phyloP scores from a whole-genome alignment of 2,113 vertebrate species.

The Phrynocephalus versicolor region DNA sequence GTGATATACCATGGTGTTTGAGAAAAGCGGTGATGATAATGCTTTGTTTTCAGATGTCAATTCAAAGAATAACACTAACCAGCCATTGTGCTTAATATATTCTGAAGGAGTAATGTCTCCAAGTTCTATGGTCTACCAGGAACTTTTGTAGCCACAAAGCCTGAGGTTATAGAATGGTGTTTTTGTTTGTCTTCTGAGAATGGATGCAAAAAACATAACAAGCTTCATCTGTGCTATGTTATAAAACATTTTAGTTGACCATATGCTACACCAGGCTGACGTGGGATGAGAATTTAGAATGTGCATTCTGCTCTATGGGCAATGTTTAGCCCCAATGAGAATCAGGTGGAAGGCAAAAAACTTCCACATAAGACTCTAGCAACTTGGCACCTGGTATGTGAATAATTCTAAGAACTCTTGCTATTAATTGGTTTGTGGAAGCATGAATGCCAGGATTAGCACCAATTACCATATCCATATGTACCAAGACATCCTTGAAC shows the following conservation, averaged over 20 bases:
- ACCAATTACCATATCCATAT: constrained; percentile 8
- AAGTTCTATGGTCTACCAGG: no score
- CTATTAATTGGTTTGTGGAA: constrained; percentile 15
- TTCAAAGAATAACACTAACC: no score
- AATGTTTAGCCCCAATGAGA: neutral
- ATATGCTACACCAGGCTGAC: neutral
- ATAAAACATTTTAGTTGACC: neutral
- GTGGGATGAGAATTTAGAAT: neutral
- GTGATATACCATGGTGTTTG: neutral
- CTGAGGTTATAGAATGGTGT: no score
- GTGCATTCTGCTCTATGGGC: neutral
- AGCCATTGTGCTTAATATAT: no score
- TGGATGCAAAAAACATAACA: neutral
- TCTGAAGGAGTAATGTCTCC: no score
- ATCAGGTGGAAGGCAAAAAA: neutral
- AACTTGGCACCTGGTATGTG: constrained; percentile 1
- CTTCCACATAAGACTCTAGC: neutral
- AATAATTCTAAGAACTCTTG: constrained; percentile 10
- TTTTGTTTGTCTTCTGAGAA: neutral
- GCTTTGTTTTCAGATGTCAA: no score
- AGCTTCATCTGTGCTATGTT: neutral
- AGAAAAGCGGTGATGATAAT: no score
- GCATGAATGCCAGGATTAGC: neutral
- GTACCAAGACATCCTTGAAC: neutral
- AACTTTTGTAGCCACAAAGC: no score